Conservation (phyloP, 2,797 vertebrate genomes). For the Pogonophryne albipinna region DNA sequence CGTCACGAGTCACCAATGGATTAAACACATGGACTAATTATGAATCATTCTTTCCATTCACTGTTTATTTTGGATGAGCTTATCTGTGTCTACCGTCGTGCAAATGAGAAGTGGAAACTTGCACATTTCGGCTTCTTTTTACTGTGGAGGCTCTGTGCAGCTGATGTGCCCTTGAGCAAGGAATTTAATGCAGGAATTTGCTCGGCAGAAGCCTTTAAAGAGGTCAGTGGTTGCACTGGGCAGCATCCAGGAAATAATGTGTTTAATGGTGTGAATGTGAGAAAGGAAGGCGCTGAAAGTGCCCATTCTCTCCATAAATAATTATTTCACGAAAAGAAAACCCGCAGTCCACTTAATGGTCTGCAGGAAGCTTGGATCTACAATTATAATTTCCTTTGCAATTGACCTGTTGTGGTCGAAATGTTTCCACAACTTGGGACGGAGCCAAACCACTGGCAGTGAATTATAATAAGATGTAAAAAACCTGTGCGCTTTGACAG, state of each 20-base stretch:
- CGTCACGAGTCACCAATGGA: constrained; percentile 13
- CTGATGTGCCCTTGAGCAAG: constrained; percentile 60
- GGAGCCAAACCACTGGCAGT: constrained; percentile 34
- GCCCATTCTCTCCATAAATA: constrained; percentile 9
- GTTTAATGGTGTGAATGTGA: constrained; percentile 28
- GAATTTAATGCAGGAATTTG: constrained; percentile 34
- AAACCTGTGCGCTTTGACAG: constrained; percentile 27
- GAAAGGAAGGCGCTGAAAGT: not conserved
- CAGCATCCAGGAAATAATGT: constrained; percentile 10
- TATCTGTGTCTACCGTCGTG: not conserved
- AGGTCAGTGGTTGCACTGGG: constrained; percentile 10
- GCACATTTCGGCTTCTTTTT: constrained; percentile 7
- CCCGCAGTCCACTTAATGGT: constrained; percentile 45
- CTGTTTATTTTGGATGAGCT: not conserved
- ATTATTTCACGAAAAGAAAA: constrained; percentile 26
- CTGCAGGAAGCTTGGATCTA: constrained; percentile 36
- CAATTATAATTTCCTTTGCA: constrained; percentile 54
- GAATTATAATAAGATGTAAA: constrained; percentile 42
- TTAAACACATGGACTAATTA: constrained; percentile 10
- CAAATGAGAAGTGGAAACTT: constrained; percentile 17
- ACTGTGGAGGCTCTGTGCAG: constrained; percentile 11
- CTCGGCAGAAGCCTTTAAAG: not conserved
- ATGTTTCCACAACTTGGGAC: constrained; percentile 32
- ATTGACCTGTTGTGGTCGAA: constrained; percentile 53
- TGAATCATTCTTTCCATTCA: constrained; percentile 43